Evolutionary conservation across 1,140 invertebrate genomes (phyloP).

Genomic region (Heterodera schachtii): DNA sequence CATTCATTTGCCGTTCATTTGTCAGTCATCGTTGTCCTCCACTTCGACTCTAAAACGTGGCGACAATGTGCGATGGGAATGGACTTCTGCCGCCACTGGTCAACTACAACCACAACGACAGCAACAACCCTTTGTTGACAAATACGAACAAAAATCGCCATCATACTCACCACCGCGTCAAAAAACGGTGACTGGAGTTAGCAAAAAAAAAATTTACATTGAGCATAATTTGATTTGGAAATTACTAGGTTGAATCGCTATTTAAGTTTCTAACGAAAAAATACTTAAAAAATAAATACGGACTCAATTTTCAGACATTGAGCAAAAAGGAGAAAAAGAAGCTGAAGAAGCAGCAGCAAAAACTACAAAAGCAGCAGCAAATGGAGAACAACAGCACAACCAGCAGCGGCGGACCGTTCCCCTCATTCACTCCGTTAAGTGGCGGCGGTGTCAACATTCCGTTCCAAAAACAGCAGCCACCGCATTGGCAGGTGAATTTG

Average conservation of each 20-base stretch:
- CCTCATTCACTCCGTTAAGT: conserved; percentile 20
- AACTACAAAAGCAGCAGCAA: conserved; percentile 33
- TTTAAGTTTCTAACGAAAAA: no score
- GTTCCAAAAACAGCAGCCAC: neutral
- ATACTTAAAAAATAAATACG: no score
- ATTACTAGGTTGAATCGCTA: no score
- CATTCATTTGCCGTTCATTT: neutral
- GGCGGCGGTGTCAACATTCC: neutral
- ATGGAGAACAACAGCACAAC: conserved; percentile 9
- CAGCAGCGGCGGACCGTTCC: neutral
- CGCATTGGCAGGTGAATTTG: conserved; percentile 27
- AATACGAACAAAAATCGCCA: no score
- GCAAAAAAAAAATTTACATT: no score
- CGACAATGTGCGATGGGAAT: neutral
- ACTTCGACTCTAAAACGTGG: neutral
- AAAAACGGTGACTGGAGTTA: neutral
- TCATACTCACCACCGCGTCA: neutral
- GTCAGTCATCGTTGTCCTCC: neutral
- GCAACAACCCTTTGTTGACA: neutral
- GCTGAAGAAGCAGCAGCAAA: conserved; percentile 40
- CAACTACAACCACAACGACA: neutral
- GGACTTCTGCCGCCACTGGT: neutral
- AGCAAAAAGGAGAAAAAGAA: conserved; percentile 43
- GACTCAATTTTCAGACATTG: conserved; percentile 15
- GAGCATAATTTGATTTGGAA: no score